A percentile compares a stretch with the other conserved stretches of the same genome.
Conservation (phyloP, 2,113 vertebrate species). For the Pan paniscus region DNA sequence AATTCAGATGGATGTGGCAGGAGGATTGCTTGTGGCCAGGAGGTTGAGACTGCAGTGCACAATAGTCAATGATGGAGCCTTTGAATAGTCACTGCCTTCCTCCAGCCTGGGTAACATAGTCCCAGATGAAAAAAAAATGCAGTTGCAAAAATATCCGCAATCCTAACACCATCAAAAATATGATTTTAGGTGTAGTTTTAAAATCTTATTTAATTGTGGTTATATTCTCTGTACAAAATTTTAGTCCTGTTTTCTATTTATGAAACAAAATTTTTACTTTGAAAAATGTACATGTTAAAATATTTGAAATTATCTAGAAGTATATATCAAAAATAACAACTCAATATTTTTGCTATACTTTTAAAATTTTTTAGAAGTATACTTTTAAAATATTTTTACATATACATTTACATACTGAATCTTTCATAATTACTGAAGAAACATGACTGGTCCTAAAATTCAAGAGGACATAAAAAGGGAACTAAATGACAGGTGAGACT, state of each 20-base stretch:
- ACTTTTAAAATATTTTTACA: not conserved
- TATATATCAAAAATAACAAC: not conserved
- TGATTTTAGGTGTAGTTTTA: not conserved
- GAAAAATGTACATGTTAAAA: not conserved
- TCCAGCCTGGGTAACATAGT: not conserved
- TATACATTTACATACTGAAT: not conserved
- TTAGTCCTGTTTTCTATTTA: not conserved
- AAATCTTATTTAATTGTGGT: not conserved
- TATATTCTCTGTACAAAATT: not conserved
- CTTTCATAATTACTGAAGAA: not conserved
- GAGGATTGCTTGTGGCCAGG: not conserved
- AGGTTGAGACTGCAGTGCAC: not conserved
- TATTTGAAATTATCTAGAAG: not conserved
- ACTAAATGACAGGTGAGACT: not conserved
- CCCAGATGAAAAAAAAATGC: not conserved
- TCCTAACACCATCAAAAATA: not conserved
- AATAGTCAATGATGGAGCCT: not conserved
- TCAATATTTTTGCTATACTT: not conserved
- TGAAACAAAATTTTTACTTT: not conserved
- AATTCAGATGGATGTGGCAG: not conserved
- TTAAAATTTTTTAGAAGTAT: not conserved
- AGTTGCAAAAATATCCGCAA: not conserved
- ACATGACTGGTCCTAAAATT: not conserved
- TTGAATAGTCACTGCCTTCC: not conserved
- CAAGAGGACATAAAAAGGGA: not conserved